phyloP scores from a whole-genome alignment of 2,888 invertebrate genomes.

The Eristalinus aeneus region DNA sequence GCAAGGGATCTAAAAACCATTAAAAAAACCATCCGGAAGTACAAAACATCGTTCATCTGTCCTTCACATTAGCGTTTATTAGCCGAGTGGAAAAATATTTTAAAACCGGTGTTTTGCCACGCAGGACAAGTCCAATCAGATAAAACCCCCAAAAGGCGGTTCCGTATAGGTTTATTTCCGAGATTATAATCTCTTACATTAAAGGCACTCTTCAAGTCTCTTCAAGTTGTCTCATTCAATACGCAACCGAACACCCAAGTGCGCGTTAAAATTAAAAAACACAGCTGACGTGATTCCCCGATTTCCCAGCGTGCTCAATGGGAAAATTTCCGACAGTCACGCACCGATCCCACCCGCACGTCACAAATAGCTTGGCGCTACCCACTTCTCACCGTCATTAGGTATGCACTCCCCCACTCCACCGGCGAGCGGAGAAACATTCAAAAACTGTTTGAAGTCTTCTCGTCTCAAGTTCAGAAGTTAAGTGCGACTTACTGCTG shows the following conservation, averaged over 20 bases:
- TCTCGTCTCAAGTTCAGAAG: neutral
- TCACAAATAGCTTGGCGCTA: neutral
- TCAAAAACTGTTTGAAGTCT: neutral
- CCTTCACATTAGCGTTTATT: neutral
- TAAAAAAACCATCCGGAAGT: neutral
- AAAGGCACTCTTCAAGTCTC: neutral
- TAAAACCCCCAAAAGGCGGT: neutral
- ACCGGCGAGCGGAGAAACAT: neutral
- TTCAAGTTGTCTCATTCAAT: neutral
- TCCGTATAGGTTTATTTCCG: neutral
- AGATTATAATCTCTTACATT: neutral
- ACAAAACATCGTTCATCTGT: neutral
- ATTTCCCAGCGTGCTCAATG: neutral
- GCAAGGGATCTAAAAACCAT: neutral
- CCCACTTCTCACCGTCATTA: neutral
- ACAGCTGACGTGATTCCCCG: neutral
- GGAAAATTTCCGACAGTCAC: neutral
- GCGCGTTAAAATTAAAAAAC: neutral
- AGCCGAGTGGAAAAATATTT: neutral
- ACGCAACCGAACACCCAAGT: neutral
- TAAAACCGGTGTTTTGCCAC: neutral
- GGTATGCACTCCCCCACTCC: neutral
- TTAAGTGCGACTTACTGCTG: slow-evolving; percentile 5
- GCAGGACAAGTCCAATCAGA: neutral
- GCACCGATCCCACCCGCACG: neutral